phyloP scores from a whole-genome alignment of 2,797 vertebrate species.

The Micrastur ruficollis region DNA sequence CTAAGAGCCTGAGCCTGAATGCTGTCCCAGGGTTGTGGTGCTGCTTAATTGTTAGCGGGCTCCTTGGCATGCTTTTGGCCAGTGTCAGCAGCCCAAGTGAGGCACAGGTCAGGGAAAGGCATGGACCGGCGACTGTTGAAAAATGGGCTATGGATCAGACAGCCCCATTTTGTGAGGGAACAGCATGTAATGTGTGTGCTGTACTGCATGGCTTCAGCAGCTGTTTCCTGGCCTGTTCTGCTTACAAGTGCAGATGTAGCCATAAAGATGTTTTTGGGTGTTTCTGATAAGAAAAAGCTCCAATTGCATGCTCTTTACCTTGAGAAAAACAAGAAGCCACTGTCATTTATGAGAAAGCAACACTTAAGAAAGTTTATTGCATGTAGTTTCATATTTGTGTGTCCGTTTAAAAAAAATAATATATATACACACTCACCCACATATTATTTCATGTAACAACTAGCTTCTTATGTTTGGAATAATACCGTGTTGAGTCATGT shows the following conservation, averaged over 20 bases:
- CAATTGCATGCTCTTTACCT: background rate
- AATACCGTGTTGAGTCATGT: background rate
- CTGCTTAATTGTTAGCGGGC: background rate
- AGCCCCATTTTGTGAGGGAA: background rate
- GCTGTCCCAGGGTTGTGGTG: background rate
- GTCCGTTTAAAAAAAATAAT: background rate
- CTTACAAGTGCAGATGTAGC: background rate
- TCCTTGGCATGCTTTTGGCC: background rate
- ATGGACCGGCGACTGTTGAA: background rate
- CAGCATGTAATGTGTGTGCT: background rate
- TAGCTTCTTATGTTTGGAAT: background rate
- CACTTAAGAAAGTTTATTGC: background rate
- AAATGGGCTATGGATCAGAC: background rate
- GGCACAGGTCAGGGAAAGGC: background rate
- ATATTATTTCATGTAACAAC: background rate
- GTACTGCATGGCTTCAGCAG: background rate
- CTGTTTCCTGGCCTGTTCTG: background rate
- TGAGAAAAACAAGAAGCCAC: background rate
- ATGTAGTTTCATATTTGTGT: background rate
- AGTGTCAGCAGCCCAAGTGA: background rate
- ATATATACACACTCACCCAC: rapidly evolving
- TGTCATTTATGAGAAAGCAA: background rate
- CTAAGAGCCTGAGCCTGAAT: background rate
- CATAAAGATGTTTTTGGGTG: background rate
- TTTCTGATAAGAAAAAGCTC: background rate